These are phyloP conservation scores for Scaptomyza hsui DNA, from an alignment of 1,140 invertebrate species.

Conservation along the genomic window DNA sequence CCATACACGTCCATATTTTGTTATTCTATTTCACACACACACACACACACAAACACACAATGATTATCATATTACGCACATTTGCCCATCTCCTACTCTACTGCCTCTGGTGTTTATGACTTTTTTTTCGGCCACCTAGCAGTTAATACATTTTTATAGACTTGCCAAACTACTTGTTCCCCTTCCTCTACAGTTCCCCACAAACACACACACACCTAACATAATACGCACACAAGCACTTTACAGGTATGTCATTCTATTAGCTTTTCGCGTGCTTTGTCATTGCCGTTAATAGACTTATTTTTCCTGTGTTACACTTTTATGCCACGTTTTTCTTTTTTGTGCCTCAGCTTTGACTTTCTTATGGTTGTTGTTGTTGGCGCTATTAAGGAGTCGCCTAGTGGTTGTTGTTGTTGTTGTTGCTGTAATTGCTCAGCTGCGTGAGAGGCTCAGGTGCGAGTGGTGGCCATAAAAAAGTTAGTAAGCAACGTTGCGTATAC, in stretches of 20 bases:
- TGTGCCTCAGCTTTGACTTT: background rate
- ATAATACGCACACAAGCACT: conserved; percentile 24
- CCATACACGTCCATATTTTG: conserved; percentile 55
- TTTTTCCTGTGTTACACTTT: conserved; percentile 43
- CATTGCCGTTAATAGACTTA: conserved; percentile 81
- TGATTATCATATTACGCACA: conserved; percentile 80
- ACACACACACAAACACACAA: conserved; percentile 41
- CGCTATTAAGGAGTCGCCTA: conserved; percentile 44
- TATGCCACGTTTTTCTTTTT: conserved; percentile 8
- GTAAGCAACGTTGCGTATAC: conserved; percentile 62
- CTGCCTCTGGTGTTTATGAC: conserved; percentile 62
- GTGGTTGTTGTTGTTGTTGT: conserved; percentile 9
- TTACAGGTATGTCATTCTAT: conserved; percentile 69
- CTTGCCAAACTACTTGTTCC: conserved; percentile 68
- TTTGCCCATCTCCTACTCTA: conserved; percentile 27
- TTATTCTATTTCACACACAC: conserved; percentile 8
- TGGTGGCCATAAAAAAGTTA: conserved; percentile 49
- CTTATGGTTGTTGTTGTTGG: conserved; percentile 16
- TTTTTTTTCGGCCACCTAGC: conserved; percentile 72
- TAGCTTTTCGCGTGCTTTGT: conserved; percentile 81
- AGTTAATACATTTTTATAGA: conserved; percentile 81
- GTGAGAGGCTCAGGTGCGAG: conserved; percentile 53
- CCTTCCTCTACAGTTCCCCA: conserved; percentile 7
- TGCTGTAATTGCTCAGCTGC: conserved; percentile 64
- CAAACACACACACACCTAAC: background rate